Evolutionary conservation across 2,888 invertebrate genomes (phyloP), one percentile per base, ranked within the genome.

Genomic region (Cyclophora punctaria): DNA sequence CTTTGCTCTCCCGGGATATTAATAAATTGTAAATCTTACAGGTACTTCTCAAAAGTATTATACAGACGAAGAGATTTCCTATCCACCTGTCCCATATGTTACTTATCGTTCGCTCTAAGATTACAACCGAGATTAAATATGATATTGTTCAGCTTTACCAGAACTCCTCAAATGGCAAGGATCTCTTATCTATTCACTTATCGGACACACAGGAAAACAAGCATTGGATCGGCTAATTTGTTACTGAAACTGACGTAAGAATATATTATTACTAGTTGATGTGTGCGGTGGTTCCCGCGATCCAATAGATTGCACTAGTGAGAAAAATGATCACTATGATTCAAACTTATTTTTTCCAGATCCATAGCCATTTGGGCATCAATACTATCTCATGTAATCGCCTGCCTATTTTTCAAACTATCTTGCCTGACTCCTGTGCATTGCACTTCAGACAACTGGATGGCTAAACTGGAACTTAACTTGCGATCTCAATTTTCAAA

Each of bases 341-440:
- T 20, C 20, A 20, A n/a, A 20, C 20, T 20, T 20, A 20, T 20
- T 20, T 20, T 20, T 73, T 72, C 46, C 66, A 89, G 89, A 40
- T 72, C 78, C n/a, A 89, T 87, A 20, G 78, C 75, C 3, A 80
- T 88, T 55, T 87, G 86, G 84, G 87, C 88, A 20, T 83, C 89
- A 0, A 75, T 89, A 59, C 57, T 88, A n/a, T 75, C 84, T 0
- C 89, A 89, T 50, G 76, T 89, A 6, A 85, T 83, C 49, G 88
- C 89, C 0, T 89, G 89, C 55, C 56, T 89, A 4, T 89, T 89
- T 66, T 89, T 86, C 64, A 84, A 89, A 57, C 59, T 87, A 34
- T 88, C 89, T 0, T 89, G 89, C 48, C 66, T 89, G 2, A 86
- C 87, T 0, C 82, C 79, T 7, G 73, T 75, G 2, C 85, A 88